Evolutionary conservation across 1,140 invertebrate genomes (phyloP).

Genomic region (Drosophila pachea): DNA sequence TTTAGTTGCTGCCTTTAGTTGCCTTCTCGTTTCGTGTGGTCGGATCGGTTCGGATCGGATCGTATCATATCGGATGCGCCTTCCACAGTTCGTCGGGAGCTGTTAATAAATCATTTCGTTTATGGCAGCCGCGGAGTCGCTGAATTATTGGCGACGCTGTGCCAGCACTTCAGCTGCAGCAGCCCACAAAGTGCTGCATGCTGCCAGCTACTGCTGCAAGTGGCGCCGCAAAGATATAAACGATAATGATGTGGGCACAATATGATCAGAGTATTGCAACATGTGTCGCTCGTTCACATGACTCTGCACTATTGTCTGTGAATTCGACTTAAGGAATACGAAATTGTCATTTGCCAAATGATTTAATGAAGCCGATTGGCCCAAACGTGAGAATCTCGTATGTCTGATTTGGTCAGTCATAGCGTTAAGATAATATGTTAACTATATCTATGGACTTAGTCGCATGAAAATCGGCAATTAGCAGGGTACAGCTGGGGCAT

Average conservation of each 20-base stretch:
- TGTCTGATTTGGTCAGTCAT: too few relatives aligned
- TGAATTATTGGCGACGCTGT: constrained; percentile 45
- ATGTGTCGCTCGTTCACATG: constrained; percentile 2
- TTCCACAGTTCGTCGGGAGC: constrained; percentile 3
- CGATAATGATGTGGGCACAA: constrained; percentile 10
- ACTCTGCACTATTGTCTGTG: not conserved
- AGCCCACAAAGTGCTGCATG: not conserved
- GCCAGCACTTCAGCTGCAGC: constrained; percentile 17
- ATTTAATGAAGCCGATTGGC: too few relatives aligned
- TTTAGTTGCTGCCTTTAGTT: not conserved
- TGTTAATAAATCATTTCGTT: constrained; percentile 50
- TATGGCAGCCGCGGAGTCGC: constrained; percentile 28
- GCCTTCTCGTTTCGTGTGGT: constrained; percentile 7
- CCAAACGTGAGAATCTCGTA: too few relatives aligned
- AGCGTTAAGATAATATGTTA: too few relatives aligned
- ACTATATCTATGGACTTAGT: too few relatives aligned
- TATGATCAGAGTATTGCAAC: constrained; percentile 13
- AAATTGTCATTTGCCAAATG: not conserved
- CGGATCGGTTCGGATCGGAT: constrained; percentile 12
- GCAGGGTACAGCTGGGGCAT: too few relatives aligned
- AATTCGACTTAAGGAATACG: not conserved
- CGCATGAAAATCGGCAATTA: too few relatives aligned
- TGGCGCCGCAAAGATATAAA: constrained; percentile 17
- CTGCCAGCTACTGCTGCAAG: not conserved
- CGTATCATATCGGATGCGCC: constrained; percentile 12